These are phyloP conservation scores for Macrosoma leucophasiata DNA, from an alignment of 2,888 invertebrate genomes.

Conservation along the genomic window DNA sequence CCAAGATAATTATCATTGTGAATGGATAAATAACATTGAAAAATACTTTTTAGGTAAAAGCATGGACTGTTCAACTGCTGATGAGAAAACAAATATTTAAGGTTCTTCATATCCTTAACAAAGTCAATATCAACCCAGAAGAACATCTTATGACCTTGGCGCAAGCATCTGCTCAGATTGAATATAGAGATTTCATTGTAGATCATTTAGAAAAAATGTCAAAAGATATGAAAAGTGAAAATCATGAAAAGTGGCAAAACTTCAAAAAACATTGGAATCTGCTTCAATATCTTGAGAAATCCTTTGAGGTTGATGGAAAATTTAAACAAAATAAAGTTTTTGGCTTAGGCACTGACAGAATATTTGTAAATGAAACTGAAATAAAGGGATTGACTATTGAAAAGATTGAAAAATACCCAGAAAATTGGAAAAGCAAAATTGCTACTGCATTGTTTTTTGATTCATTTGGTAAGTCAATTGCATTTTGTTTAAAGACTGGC, in stretches of 20 bases:
- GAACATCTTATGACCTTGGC: conserved; percentile 76
- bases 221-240: conserved; percentile 50
- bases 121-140: conserved; percentile 76
- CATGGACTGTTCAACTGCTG: conserved; percentile 78
- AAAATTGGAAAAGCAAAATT: conserved; percentile 73
- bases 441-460: conserved; percentile 75
- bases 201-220: conserved; percentile 76
- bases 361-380: conserved; percentile 66
- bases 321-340: conserved; percentile 71
- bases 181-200: conserved; percentile 79
- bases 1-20: too few relatives aligned
- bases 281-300: conserved; percentile 58
- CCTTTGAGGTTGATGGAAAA: conserved; percentile 64
- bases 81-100: conserved; percentile 78
- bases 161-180: conserved; percentile 72
- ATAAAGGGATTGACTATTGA: conserved; percentile 67
- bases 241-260: conserved; percentile 45
- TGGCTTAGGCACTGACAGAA: conserved; percentile 52
- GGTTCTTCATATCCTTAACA: conserved; percentile 78
- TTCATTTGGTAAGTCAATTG: conserved; percentile 66
- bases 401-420: conserved; percentile 57
- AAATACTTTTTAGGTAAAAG: conserved; percentile 65
- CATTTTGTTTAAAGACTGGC: conserved; percentile 1
- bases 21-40: background rate
- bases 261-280: conserved; percentile 64